Percentiles rank a stretch among this genome's conserved stretches.
Evolutionary conservation across 23 tunicate genomes (phyloP).

Genomic region (Styela plicata): DNA sequence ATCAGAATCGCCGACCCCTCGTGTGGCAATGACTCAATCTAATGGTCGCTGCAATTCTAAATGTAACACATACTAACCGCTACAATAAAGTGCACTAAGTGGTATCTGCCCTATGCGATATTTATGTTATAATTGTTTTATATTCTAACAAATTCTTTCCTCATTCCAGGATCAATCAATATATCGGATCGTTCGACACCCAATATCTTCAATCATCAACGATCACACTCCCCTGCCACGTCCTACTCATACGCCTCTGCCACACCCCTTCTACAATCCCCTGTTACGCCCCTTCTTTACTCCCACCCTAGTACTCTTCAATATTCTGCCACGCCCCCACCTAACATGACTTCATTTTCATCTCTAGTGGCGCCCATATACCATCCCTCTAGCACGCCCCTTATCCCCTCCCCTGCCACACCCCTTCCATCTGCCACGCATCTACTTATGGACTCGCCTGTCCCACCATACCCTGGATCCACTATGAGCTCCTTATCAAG

Average conservation of each 20-base stretch:
- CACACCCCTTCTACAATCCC: constrained; percentile 21
- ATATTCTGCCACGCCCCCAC: constrained; percentile 28
- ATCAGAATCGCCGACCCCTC: too few relatives aligned
- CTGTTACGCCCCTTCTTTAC: neutral
- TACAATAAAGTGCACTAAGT: too few relatives aligned
- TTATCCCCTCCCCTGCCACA: constrained; percentile 15
- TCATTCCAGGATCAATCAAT: constrained; percentile 59
- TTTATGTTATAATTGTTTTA: too few relatives aligned
- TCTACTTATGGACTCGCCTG: constrained; percentile 8
- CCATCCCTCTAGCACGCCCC: constrained; percentile 22
- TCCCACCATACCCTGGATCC: constrained; percentile 32
- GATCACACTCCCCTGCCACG: constrained; percentile 24
- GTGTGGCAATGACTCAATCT: too few relatives aligned
- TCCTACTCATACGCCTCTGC: constrained; percentile 15
- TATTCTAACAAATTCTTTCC: too few relatives aligned
- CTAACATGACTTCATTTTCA: neutral
- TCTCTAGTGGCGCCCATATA: neutral
- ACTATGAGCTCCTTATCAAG: constrained; percentile 62
- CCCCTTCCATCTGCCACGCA: neutral
- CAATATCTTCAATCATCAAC: constrained; percentile 25
- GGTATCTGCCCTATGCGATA: too few relatives aligned
- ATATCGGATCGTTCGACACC: constrained; percentile 74
- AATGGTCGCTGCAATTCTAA: too few relatives aligned
- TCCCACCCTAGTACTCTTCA: constrained; percentile 7
- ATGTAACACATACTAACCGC: too few relatives aligned